A percentile compares a stretch with the other conserved stretches of the same genome.
Evolutionary conservation across 2,113 vertebrate species (phyloP).

Genomic region (Condylura cristata): DNA sequence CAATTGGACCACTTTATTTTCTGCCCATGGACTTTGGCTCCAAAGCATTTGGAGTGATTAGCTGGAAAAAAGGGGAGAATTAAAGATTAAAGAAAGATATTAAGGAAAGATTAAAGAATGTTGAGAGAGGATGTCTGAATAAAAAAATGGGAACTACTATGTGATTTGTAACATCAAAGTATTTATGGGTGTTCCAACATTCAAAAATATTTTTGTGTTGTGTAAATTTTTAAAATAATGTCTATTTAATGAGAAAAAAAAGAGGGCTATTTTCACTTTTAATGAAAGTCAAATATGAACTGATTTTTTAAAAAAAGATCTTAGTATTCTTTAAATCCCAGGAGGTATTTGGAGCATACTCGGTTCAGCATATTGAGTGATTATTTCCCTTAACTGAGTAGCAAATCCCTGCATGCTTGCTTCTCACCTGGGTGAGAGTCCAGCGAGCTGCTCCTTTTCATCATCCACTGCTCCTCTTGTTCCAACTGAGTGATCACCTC

Average conservation of each 20-base stretch:
- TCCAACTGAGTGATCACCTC: constrained; percentile 56
- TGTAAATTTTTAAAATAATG: background rate
- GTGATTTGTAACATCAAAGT: background rate
- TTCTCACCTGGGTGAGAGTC: constrained; percentile 51
- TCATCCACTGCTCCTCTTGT: background rate
- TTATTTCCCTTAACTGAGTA: background rate
- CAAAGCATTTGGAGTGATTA: background rate
- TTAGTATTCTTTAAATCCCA: background rate
- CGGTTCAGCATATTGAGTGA: background rate
- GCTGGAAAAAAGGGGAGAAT: background rate
- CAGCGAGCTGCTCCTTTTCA: background rate
- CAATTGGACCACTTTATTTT: background rate
- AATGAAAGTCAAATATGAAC: background rate
- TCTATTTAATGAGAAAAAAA: background rate
- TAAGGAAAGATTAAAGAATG: background rate
- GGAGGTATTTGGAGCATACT: background rate
- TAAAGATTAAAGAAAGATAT: background rate
- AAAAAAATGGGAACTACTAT: background rate
- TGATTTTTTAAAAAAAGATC: background rate
- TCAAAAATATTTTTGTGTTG: background rate
- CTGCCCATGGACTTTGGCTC: background rate
- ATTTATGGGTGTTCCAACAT: background rate
- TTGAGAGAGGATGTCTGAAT: background rate
- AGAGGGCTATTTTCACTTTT: background rate
- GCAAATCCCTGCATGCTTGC: background rate